Base-by-base conservation (phyloP, 2,888 invertebrate species). In the Polyommatus iphigenia region DNA sequence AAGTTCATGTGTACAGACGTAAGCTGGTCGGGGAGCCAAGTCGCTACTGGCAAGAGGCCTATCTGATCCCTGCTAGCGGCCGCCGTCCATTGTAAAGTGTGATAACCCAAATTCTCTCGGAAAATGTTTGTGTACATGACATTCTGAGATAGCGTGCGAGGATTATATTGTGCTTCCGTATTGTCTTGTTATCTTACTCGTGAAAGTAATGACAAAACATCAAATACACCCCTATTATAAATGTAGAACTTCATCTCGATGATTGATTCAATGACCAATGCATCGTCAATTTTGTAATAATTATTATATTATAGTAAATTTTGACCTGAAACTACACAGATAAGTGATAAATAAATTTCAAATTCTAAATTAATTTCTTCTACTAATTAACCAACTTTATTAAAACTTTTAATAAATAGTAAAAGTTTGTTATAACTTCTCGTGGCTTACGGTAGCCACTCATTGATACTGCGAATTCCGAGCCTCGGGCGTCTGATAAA, bases 21-120 rank as follows among this genome's bases (percentile, higher is more conserved):
- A 80, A 80, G 79, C 78, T 79, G 81, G 84, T 85, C 83, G 85
- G 83, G 80, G 84, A 84, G 91, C 89, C 91, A 91, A 90, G 87
- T 87, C 84, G 85, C 85, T 84, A 83, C 90, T 91, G 92, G 92
- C 92, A 90, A 85, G 83, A 81, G 82, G 85, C 89, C 88, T 92
- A 92, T 92, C 92, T 85, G 92, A 91, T 92, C 83, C 83, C 82
- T 41, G 73, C 54, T 20, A 29, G 73, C 79, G 77, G 78, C 67
- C 54, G 82, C 81, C 80, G 78, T 79, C 84, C 83, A 85, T 85
- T 87, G 88, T 84, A 82, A 85, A 85, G 81, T 82, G 84, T 85
- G 89, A 89, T 91, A 91, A 89, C 91, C 90, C 86, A 90, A 84
- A 88, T 91, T 87, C 85, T 82, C 82, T 81, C 82, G 82, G 85